phyloP scores from a whole-genome alignment of 2,113 vertebrate genomes.

The Pelvicachromis taeniatus region DNA sequence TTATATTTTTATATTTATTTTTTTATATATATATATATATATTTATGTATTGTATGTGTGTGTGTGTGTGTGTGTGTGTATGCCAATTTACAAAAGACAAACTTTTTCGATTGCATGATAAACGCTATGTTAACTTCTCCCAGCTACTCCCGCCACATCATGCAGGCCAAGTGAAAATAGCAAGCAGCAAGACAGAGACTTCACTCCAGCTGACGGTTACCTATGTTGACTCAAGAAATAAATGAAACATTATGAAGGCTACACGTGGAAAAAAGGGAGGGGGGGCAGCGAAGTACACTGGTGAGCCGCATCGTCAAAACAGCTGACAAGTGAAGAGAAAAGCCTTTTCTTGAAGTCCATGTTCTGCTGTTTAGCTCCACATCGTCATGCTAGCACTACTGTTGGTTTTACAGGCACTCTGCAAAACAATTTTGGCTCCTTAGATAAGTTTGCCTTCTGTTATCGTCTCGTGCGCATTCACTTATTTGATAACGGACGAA shows the following conservation, averaged over 20 bases:
- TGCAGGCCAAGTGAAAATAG: not conserved
- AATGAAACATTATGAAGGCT: not conserved
- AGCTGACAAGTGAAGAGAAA: not conserved
- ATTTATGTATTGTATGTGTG: too few relatives aligned
- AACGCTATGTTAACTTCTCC: not conserved
- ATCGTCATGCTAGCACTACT: not conserved
- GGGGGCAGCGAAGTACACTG: not conserved
- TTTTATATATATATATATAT: not conserved
- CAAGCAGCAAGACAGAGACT: not conserved
- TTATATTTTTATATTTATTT: too few relatives aligned
- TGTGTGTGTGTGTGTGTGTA: too few relatives aligned
- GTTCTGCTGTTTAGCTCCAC: not conserved
- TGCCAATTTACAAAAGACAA: not conserved
- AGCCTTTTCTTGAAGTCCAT: rapidly evolving
- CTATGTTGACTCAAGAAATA: not conserved
- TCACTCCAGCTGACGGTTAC: not conserved
- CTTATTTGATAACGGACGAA: not conserved
- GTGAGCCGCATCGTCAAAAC: not conserved
- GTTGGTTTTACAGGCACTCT: not conserved
- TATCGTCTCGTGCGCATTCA: not conserved
- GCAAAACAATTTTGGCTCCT: not conserved
- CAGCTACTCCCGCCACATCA: not conserved
- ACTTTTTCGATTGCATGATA: not conserved
- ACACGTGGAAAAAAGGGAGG: not conserved
- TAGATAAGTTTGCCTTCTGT: not conserved